Evolutionary conservation across 2,797 vertebrate species (phyloP), one percentile per base, ranked within the genome.

Genomic region (Darevskia nairensis): DNA sequence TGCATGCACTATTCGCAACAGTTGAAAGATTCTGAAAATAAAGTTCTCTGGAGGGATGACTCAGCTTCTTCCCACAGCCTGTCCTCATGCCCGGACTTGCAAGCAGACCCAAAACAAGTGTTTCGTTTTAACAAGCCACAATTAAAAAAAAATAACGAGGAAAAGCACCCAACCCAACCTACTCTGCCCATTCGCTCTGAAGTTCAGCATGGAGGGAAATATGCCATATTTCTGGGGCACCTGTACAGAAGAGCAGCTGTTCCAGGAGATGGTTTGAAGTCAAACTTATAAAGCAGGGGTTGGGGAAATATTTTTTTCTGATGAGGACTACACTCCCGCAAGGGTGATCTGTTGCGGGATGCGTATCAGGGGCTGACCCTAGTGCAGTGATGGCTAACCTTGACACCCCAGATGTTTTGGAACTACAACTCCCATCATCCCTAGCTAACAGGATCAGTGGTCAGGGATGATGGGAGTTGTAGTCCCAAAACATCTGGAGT

Each of bases 11-110:
- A 90, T 90, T 88, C 71, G 86, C 29, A 78, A 66, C 88, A 95
- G 91, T 4, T 88, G 89, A 80, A 91, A 89, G 10, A 17, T 32
- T 94, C 88, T 94, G 90, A 91, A 95, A 96, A 96, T 46, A 95
- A 94, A 94, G 76, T 29, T 94, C 86, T 93, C 93, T 50, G 64
- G 85, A 93, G 84, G 84, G 93, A 95, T 91, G 87, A 95, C 89
- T 91, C 85, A 94, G 92, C 77, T 87, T 1, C 83, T 61, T 91
- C 89, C 92, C 93, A 91, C 86, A 85, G 85, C 64, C 84, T 89
- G 80, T 85, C 91, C 15, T 88, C 84, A 59, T 66, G 39, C 71
- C 88, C 93, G 88, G 82, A 95, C 86, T 91, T 93, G 94, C 89
- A 90, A 93, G 50, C 85, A 59, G 82, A 86, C 90, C 93, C 89